Conservation (phyloP, 2,888 invertebrate genomes). For the Pammene fasciana region DNA sequence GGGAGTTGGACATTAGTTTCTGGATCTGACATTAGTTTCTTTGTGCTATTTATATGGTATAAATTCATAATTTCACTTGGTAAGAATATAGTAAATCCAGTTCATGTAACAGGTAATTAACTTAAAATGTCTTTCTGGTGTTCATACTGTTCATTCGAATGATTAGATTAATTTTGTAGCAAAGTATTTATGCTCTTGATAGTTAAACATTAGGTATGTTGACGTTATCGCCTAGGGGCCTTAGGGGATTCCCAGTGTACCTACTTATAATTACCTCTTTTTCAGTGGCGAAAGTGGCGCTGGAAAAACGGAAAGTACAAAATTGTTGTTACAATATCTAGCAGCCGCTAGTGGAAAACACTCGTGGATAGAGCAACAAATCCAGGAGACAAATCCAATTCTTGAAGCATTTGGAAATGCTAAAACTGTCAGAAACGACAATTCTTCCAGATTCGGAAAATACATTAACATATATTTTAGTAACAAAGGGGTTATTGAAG, state of each 20-base stretch:
- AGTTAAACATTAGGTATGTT: background rate
- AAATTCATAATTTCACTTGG: background rate
- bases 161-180: constrained; percentile 13
- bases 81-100: background rate
- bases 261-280: constrained; percentile 41
- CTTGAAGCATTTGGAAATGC: constrained; percentile 99
- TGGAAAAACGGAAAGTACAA: constrained; percentile 98
- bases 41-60: too few species aligned
- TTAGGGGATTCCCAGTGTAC: constrained; percentile 3
- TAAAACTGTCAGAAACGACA: constrained; percentile 97
- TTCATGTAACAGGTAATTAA: background rate
- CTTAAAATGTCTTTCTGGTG: constrained; percentile 11
- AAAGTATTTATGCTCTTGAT: background rate
- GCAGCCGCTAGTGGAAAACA: constrained; percentile 97
- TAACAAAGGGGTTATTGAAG: constrained; percentile 92
- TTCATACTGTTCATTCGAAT: background rate
- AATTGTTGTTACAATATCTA: constrained; percentile 95
- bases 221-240: background rate
- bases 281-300: constrained; percentile 97
- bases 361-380: constrained; percentile 99
- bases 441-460: constrained; percentile 98
- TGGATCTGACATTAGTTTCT: too few species aligned
- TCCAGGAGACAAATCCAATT: constrained; percentile 97
- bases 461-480: constrained; percentile 96
- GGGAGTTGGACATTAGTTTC: too few species aligned